phyloP scores from a whole-genome alignment of 1,140 invertebrate species.

The Linepithema humile region DNA sequence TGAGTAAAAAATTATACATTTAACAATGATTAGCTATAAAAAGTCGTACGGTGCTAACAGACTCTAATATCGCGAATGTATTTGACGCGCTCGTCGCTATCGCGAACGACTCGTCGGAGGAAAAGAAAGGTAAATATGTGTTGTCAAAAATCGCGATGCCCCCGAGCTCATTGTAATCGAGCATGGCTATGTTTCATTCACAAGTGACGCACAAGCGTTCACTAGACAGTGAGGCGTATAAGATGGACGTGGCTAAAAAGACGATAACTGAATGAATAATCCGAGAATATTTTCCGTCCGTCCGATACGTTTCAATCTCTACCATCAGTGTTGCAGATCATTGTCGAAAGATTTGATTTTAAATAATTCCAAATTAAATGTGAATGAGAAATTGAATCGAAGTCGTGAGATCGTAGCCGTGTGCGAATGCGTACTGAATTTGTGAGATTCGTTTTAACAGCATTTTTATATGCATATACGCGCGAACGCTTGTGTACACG shows the following conservation, averaged over 20 bases:
- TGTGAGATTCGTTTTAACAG: background rate
- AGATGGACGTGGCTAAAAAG: slow-evolving; percentile 5
- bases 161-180: slow-evolving; percentile 21
- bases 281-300: slow-evolving; percentile 40
- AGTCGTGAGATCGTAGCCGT: background rate
- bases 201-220: background rate
- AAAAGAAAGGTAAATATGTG: background rate
- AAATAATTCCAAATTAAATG: slow-evolving; percentile 7
- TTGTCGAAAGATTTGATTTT: background rate
- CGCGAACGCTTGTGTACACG: background rate
- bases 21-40: background rate
- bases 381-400: background rate
- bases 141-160: slow-evolving; percentile 2
- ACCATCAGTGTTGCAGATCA: background rate
- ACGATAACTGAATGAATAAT: background rate
- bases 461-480: background rate
- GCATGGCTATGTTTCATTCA: background rate
- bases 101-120: background rate
- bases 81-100: background rate
- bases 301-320: slow-evolving; percentile 36
- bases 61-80: background rate
- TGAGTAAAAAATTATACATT: background rate
- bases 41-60: background rate
- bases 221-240: slow-evolving; percentile 15
- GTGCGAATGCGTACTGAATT: slow-evolving; percentile 7